A percentile compares a stretch with the other conserved stretches of the same genome.
Evolutionary conservation across 2,888 invertebrate genomes (phyloP).

Genomic region (Tetrapedia diversipes): DNA sequence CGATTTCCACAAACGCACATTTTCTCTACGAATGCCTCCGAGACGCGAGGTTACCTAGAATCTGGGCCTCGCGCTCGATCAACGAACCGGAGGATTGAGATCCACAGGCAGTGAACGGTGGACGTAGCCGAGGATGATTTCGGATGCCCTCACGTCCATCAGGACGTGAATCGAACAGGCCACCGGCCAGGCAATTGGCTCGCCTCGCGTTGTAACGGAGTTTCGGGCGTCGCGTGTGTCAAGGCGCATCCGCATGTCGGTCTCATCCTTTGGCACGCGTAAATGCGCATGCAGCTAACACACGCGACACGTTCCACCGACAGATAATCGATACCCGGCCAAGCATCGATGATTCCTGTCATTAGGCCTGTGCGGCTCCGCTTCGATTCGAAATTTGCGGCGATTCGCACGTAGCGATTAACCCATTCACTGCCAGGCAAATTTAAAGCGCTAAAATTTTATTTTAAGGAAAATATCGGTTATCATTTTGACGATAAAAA

Average conservation of each 20-base stretch:
- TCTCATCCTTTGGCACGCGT: slow-evolving; percentile 61
- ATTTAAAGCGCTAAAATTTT: too few species aligned
- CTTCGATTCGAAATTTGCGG: slow-evolving; percentile 32
- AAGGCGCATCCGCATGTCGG: slow-evolving; percentile 60
- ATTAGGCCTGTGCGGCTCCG: slow-evolving; percentile 59
- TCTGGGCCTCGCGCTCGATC: not conserved
- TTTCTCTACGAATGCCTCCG: too few species aligned
- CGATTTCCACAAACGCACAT: too few species aligned
- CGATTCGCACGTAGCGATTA: slow-evolving; percentile 10
- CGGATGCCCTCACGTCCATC: slow-evolving; percentile 56
- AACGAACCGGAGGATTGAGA: not conserved
- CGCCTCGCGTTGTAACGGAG: slow-evolving; percentile 43
- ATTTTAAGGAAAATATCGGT: too few species aligned
- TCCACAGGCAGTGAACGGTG: not conserved
- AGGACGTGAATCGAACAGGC: slow-evolving; percentile 56
- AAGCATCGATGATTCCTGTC: slow-evolving; percentile 76
- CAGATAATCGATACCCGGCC: slow-evolving; percentile 77
- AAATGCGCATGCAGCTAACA: slow-evolving; percentile 53
- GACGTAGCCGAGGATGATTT: slow-evolving; percentile 22
- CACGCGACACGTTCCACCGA: slow-evolving; percentile 64
- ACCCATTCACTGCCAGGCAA: too few species aligned
- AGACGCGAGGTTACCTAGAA: not conserved
- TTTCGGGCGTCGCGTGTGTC: slow-evolving; percentile 59
- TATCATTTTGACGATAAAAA: too few species aligned
- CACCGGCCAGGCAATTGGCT: slow-evolving; percentile 38